Conservation (phyloP, 2,888 invertebrate species). For the Hymenopus coronatus region DNA sequence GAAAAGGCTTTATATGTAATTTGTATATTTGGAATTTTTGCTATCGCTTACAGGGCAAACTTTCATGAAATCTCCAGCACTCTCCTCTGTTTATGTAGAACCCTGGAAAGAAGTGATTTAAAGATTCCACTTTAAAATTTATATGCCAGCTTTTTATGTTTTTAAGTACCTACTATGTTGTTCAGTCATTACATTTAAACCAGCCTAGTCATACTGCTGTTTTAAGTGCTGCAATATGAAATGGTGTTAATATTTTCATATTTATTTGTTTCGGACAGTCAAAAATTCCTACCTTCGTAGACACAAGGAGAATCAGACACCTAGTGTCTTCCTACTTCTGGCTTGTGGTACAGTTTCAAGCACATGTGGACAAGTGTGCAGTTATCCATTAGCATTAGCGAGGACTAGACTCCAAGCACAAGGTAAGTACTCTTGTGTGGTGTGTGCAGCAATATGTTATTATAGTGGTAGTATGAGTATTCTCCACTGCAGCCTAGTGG, state of each 20-base stretch:
- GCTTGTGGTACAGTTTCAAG: slow-evolving; percentile 93
- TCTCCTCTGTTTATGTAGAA: too few relatives aligned
- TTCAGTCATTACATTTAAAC: too few relatives aligned
- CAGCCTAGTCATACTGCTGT: too few relatives aligned
- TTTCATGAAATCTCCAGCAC: too few relatives aligned
- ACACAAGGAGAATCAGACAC: slow-evolving; percentile 71
- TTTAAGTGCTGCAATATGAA: too few relatives aligned
- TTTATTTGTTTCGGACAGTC: slow-evolving; percentile 60
- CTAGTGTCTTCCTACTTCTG: slow-evolving; percentile 82
- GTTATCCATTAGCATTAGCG: slow-evolving; percentile 94
- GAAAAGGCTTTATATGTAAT: too few relatives aligned
- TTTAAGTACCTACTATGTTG: too few relatives aligned
- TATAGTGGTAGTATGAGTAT: neutral
- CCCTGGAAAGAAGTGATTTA: too few relatives aligned
- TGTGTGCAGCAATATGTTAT: neutral
- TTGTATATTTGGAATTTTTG: too few relatives aligned
- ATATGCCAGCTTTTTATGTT: too few relatives aligned
- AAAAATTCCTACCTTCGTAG: slow-evolving; percentile 85
- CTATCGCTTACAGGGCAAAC: too few relatives aligned
- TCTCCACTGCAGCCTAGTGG: neutral
- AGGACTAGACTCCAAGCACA: slow-evolving; percentile 94
- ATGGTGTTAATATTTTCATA: neutral
- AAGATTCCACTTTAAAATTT: too few relatives aligned
- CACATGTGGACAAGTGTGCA: slow-evolving; percentile 95
- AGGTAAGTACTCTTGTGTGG: slow-evolving; percentile 51